Conservation (phyloP, 2,113 vertebrate genomes). For the Pluvialis apricaria region DNA sequence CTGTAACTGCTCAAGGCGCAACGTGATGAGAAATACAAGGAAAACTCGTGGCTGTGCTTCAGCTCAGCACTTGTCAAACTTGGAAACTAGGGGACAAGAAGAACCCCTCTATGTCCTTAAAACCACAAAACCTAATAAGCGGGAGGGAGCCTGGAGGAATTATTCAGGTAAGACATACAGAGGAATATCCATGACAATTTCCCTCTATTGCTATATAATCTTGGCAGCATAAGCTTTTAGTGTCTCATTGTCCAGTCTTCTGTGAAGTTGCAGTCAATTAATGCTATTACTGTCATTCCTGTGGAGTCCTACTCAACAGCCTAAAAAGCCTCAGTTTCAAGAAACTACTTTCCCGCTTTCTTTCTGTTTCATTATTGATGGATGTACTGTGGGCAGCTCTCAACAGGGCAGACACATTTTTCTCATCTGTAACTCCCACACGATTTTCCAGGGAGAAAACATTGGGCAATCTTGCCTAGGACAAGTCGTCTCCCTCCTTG, state of each 20-base stretch:
- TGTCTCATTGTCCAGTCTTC: background rate
- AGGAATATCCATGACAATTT: background rate
- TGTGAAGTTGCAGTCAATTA: background rate
- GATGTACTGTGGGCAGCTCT: background rate
- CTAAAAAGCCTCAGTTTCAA: background rate
- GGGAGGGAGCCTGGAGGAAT: background rate
- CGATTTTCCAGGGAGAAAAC: background rate
- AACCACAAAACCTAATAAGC: background rate
- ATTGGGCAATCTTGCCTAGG: background rate
- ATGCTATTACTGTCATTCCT: background rate
- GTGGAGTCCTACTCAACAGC: background rate
- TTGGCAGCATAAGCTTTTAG: background rate
- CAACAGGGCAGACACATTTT: background rate
- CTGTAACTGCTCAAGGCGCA: background rate
- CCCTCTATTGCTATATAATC: background rate
- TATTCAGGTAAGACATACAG: background rate
- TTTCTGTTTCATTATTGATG: background rate
- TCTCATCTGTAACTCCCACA: background rate
- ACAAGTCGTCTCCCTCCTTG: background rate
- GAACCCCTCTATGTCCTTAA: background rate
- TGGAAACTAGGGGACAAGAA: background rate
- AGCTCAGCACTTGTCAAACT: background rate
- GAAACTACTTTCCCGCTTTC: background rate
- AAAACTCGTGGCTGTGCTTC: background rate
- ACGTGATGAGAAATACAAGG: background rate